Evolutionary conservation across 2,888 invertebrate genomes (phyloP).

Genomic region (Limnephilus marmoratus): DNA sequence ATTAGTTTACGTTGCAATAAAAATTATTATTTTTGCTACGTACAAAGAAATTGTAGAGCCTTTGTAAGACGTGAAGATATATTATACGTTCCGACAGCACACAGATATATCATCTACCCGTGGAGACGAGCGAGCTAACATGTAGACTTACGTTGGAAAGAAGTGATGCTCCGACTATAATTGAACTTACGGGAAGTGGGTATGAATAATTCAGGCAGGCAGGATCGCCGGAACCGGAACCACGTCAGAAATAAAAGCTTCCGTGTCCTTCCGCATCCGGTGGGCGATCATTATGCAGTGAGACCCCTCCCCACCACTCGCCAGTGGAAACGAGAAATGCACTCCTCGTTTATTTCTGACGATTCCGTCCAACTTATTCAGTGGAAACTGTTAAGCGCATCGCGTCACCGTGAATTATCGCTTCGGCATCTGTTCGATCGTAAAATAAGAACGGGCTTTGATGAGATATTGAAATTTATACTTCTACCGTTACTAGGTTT

Average conservation of each 20-base stretch:
- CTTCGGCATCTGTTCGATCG: background rate
- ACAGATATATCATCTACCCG: background rate
- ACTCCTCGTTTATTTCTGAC: slow-evolving; percentile 19
- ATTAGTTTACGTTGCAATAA: no score
- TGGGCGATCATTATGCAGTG: slow-evolving; percentile 40
- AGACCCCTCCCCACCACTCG: background rate
- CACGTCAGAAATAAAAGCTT: slow-evolving; percentile 45
- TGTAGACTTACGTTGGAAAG: slow-evolving; percentile 4
- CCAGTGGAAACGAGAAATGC: slow-evolving; percentile 34
- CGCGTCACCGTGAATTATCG: background rate
- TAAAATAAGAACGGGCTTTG: background rate
- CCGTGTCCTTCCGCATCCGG: slow-evolving; percentile 40
- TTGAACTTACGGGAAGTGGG: slow-evolving; percentile 41
- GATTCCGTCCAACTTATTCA: background rate
- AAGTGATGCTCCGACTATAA: slow-evolving; percentile 39
- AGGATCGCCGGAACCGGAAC: slow-evolving; percentile 30
- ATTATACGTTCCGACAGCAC: background rate
- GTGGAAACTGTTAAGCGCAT: slow-evolving; percentile 2
- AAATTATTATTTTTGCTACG: background rate
- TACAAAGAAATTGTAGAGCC: background rate
- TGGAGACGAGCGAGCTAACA: background rate
- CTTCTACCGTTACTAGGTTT: no score
- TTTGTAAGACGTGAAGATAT: background rate
- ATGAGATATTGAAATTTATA: background rate
- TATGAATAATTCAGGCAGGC: slow-evolving; percentile 42